phyloP scores from a whole-genome alignment of 2,113 vertebrate species.

The Crotalus helleri region DNA sequence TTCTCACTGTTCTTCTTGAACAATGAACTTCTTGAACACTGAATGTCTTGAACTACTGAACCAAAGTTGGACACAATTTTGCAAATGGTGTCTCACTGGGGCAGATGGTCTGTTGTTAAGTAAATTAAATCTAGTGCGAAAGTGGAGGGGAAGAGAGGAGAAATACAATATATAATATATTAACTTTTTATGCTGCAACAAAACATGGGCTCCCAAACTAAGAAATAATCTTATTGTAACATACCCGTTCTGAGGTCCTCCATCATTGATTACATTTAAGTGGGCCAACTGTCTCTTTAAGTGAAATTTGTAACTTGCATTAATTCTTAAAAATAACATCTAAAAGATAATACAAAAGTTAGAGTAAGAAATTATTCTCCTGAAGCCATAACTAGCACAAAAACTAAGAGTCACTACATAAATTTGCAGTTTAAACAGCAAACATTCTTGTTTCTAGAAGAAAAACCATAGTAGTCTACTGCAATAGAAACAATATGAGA shows the following conservation, averaged over 20 bases:
- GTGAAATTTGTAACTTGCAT: constrained; percentile 90
- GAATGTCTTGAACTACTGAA: neutral
- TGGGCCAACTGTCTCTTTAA: constrained; percentile 92
- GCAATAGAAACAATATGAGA: neutral
- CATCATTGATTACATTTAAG: constrained; percentile 90
- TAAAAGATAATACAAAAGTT: constrained; percentile 56
- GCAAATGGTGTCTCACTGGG: neutral
- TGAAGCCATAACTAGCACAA: neutral
- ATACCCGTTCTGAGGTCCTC: constrained; percentile 93
- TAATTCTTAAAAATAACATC: constrained; percentile 94
- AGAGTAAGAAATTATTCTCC: neutral
- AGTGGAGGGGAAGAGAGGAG: neutral
- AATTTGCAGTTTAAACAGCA: neutral
- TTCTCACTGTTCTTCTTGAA: neutral
- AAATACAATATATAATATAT: neutral
- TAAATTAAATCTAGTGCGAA: neutral
- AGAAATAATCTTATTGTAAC: constrained; percentile 15
- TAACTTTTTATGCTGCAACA: neutral
- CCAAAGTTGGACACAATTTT: neutral
- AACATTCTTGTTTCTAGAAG: neutral
- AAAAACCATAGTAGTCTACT: neutral
- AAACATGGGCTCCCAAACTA: neutral
- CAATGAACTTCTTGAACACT: neutral
- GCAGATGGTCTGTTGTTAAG: neutral
- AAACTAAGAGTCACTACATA: neutral